phyloP scores from a whole-genome alignment of 2,797 vertebrate species.

The Oryzias dopingdopingensis region DNA sequence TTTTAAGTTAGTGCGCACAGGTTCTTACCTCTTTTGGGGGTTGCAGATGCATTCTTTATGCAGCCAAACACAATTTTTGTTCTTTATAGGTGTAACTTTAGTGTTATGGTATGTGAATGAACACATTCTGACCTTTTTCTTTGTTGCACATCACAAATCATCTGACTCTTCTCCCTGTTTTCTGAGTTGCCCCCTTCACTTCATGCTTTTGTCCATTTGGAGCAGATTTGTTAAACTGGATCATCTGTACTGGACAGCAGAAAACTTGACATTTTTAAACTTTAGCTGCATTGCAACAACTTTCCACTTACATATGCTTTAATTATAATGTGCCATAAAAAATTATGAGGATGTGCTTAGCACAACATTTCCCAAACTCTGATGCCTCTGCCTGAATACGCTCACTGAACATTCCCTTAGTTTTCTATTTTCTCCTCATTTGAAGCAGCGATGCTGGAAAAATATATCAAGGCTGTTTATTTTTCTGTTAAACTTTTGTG shows the following conservation, averaged over 20 bases:
- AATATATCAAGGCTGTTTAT: neutral
- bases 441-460: too few species aligned
- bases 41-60: too few species aligned
- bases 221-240: constrained; percentile 28
- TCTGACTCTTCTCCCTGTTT: neutral
- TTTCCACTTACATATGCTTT: constrained; percentile 37
- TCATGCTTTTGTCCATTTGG: constrained; percentile 14
- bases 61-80: neutral
- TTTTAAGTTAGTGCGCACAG: too few species aligned
- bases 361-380: constrained; percentile 24
- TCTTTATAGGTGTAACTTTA: constrained; percentile 27
- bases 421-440: neutral
- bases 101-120: constrained; percentile 8
- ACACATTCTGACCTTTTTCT: constrained; percentile 2
- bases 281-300: constrained; percentile 39
- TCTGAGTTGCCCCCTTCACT: neutral
- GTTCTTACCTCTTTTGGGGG: too few species aligned
- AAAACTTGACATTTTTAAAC: constrained; percentile 12
- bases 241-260: constrained; percentile 12
- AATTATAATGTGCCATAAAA: constrained; percentile 53
- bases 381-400: constrained; percentile 13
- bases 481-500: neutral
- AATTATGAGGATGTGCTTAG: constrained; percentile 29
- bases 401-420: constrained; percentile 5
- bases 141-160: constrained; percentile 3